Evolutionary conservation across 2,797 vertebrate genomes (phyloP).

Genomic region (Rhyacichthys aspro): DNA sequence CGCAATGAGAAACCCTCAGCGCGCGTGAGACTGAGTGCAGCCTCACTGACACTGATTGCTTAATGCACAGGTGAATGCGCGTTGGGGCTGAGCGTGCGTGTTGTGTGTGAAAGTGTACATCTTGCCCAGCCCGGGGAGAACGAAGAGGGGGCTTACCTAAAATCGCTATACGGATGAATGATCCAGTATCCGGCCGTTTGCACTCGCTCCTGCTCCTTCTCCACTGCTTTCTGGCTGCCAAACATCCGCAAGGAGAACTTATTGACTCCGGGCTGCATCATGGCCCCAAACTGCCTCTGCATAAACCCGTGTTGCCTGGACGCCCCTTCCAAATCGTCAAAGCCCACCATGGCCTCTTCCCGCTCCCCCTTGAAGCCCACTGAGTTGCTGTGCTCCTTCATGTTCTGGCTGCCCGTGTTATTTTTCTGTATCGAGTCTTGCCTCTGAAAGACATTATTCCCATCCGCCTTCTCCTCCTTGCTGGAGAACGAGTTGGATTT

Average conservation of each 20-base stretch:
- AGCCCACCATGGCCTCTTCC: conserved; percentile 88
- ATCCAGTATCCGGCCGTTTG: conserved; percentile 99
- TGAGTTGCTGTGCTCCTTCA: conserved; percentile 94
- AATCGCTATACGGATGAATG: conserved; percentile 99
- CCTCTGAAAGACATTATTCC: conserved; percentile 89
- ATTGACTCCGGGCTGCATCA: conserved; percentile 98
- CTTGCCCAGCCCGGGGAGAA: conserved; percentile 61
- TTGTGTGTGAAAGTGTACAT: conserved; percentile 55
- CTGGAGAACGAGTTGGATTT: conserved; percentile 90
- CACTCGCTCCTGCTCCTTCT: conserved; percentile 97
- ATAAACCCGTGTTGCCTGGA: conserved; percentile 90
- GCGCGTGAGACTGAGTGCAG: conserved; percentile 24
- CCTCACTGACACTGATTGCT: conserved; percentile 46
- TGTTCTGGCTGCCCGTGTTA: conserved; percentile 83
- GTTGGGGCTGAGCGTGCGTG: conserved; percentile 43
- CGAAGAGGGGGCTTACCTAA: conserved; percentile 87
- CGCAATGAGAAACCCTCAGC: conserved; percentile 58
- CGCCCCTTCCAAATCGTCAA: conserved; percentile 89
- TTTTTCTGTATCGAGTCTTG: conserved; percentile 88
- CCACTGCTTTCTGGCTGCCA: conserved; percentile 97
- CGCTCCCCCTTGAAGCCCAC: conserved; percentile 92
- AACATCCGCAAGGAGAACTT: conserved; percentile 99
- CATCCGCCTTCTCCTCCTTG: conserved; percentile 89
- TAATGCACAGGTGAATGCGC: conserved; percentile 47
- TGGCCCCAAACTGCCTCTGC: conserved; percentile 96